These are phyloP conservation scores for Sarcoramphus papa DNA, from an alignment of 2,797 vertebrate genomes.

Conservation along the genomic window DNA sequence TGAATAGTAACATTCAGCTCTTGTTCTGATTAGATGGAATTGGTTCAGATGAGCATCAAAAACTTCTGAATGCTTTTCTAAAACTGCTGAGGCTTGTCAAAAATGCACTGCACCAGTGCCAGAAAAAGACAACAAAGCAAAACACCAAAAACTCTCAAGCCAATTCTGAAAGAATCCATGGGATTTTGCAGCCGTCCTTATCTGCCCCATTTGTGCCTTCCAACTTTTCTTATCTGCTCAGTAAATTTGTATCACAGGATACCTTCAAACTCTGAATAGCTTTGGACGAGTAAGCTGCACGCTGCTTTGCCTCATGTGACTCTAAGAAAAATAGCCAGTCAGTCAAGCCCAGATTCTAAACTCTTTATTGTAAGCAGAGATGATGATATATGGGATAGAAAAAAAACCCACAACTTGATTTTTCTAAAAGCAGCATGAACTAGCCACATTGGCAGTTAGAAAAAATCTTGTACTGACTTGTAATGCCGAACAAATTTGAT, in stretches of 20 bases:
- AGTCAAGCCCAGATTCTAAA: slow-evolving; percentile 17
- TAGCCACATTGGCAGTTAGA: neutral
- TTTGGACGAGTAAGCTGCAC: neutral
- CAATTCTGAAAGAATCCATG: slow-evolving; percentile 4
- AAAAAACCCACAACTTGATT: neutral
- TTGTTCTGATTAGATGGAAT: slow-evolving; percentile 62
- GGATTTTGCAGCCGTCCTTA: slow-evolving; percentile 33
- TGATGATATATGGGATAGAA: slow-evolving; percentile 1
- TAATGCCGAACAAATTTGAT: slow-evolving; percentile 36
- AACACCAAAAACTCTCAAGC: slow-evolving; percentile 39
- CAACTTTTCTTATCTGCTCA: slow-evolving; percentile 46
- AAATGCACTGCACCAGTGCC: slow-evolving; percentile 13
- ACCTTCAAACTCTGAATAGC: slow-evolving; percentile 21
- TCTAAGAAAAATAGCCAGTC: slow-evolving; percentile 19
- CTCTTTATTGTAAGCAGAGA: neutral
- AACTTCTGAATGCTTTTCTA: slow-evolving; percentile 57
- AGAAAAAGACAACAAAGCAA: slow-evolving; percentile 48
- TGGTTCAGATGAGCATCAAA: slow-evolving; percentile 63
- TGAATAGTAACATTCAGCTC: slow-evolving; percentile 55
- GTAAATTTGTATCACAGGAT: slow-evolving; percentile 1
- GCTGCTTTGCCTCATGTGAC: neutral
- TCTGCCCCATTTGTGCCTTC: slow-evolving; percentile 32
- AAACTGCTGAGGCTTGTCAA: slow-evolving; percentile 61
- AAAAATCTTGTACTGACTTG: slow-evolving; percentile 15
- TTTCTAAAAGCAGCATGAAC: neutral